Conservation (phyloP, 2,113 vertebrate genomes). For the Ciconia stormi region DNA sequence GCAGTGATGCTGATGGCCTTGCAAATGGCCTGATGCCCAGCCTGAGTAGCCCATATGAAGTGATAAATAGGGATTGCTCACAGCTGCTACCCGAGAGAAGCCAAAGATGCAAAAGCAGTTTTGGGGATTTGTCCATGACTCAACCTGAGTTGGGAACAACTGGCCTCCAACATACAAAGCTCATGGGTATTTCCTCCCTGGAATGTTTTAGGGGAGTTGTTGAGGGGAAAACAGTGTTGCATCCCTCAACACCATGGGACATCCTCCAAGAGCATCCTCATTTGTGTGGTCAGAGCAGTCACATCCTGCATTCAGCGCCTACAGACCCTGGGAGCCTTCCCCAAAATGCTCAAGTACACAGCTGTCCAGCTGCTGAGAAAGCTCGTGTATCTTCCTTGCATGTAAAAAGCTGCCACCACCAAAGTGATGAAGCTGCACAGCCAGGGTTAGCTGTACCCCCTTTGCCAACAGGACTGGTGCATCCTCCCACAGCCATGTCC, state of each 20-base stretch:
- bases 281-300: neutral
- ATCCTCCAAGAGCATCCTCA: neutral
- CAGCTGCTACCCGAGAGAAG: neutral
- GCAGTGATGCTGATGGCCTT: neutral
- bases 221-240: neutral
- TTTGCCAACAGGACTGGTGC: neutral
- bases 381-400: neutral
- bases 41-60: neutral
- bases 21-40: neutral
- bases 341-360: neutral
- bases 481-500: neutral
- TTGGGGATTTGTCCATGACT: neutral
- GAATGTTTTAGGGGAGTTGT: neutral
- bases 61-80: fast-evolving
- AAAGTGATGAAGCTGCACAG: neutral
- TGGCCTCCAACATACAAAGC: fast-evolving
- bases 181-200: fast-evolving
- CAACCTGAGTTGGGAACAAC: neutral
- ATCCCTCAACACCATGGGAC: neutral
- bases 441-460: neutral
- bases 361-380: neutral
- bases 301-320: neutral
- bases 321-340: neutral
- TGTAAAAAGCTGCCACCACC: neutral
- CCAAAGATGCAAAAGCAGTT: neutral